phyloP scores from a whole-genome alignment of 2,797 vertebrate genomes.

The Amazona ochrocephala region DNA sequence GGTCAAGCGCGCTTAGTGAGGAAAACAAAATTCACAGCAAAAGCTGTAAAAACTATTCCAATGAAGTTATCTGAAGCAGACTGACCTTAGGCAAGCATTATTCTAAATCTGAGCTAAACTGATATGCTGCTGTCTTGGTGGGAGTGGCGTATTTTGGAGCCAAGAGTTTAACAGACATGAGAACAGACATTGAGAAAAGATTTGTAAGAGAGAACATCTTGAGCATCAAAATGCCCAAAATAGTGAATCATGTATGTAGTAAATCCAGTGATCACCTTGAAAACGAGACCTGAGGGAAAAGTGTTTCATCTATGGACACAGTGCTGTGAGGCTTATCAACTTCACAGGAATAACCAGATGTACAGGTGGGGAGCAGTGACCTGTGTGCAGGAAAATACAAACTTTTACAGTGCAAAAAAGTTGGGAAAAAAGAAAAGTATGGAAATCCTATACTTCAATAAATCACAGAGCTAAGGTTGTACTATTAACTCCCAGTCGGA shows the following conservation, averaged over 20 bases:
- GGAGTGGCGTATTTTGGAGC: background rate
- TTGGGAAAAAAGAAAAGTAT: background rate
- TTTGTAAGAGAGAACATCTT: background rate
- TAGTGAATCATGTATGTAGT: rapidly evolving
- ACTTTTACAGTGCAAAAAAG: background rate
- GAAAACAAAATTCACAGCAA: background rate
- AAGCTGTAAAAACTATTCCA: background rate
- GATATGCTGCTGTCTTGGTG: background rate
- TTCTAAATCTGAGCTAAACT: background rate
- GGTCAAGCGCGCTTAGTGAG: background rate
- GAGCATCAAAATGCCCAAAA: background rate
- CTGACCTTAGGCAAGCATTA: background rate
- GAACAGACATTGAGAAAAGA: background rate
- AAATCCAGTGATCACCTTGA: background rate
- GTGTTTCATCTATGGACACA: background rate
- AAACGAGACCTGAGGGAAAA: background rate
- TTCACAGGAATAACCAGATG: background rate
- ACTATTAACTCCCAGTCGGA: background rate
- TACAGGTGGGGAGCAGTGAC: background rate
- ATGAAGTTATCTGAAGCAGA: background rate
- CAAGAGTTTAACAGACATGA: background rate
- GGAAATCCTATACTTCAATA: background rate
- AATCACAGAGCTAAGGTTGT: background rate
- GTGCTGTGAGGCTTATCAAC: background rate
- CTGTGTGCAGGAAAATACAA: background rate